Conservation (phyloP, 2,113 vertebrate species). For the Aramus guarauna region DNA sequence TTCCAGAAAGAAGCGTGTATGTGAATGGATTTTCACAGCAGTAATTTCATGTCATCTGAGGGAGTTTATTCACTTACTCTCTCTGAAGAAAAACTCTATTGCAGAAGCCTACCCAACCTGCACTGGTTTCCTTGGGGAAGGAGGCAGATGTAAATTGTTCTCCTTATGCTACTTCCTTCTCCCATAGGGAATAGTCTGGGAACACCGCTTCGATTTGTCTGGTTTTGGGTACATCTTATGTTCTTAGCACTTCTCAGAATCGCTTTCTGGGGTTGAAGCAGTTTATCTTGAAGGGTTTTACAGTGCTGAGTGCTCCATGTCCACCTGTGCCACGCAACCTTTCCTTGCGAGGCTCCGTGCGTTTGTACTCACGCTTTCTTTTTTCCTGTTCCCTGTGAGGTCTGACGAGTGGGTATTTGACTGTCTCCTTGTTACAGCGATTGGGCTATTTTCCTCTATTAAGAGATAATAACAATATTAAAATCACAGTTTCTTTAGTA, state of each 20-base stretch:
- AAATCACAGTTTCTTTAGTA: neutral
- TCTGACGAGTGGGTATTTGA: neutral
- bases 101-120: neutral
- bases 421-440: neutral
- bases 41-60: neutral
- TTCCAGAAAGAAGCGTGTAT: neutral
- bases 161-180: neutral
- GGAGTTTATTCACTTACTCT: neutral
- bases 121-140: neutral
- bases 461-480: neutral
- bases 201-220: neutral
- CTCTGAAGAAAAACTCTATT: neutral
- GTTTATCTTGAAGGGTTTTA: neutral
- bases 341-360: rapidly evolving
- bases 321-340: neutral
- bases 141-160: neutral
- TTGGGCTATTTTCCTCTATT: neutral
- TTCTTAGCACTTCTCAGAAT: neutral
- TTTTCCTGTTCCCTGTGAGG: neutral
- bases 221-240: neutral
- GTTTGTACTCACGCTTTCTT: neutral
- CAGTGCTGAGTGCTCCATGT: neutral
- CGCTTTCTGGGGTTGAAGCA: neutral
- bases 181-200: neutral
- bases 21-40: neutral